These are phyloP conservation scores for Conops quadrifasciatus DNA, from an alignment of 2,888 invertebrate genomes.

Conservation along the genomic window DNA sequence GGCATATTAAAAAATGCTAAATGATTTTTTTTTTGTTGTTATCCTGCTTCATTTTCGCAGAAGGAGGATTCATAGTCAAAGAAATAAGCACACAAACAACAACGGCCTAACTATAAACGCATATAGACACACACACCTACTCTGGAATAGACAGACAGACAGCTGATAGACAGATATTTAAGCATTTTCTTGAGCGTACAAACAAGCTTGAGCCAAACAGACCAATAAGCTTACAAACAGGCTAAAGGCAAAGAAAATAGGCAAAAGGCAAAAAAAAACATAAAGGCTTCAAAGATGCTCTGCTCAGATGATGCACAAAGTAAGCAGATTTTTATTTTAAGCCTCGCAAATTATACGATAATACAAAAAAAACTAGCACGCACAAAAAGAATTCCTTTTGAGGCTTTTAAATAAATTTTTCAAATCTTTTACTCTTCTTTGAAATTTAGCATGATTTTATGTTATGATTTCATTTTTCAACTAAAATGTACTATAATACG, in stretches of 20 bases:
- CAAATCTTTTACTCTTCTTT: no score
- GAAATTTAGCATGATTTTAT: no score
- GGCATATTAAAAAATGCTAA: constrained; percentile 33
- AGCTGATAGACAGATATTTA: not conserved
- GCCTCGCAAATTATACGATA: no score
- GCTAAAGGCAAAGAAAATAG: not conserved
- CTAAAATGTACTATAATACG: no score
- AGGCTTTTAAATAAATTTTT: no score
- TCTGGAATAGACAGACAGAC: constrained; percentile 15
- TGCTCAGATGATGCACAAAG: no score
- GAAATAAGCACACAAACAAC: constrained; percentile 12
- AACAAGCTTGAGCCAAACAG: not conserved
- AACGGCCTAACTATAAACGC: constrained; percentile 1
- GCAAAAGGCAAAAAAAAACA: not conserved
- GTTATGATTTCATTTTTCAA: no score
- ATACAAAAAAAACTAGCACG: no score
- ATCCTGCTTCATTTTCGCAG: constrained; percentile 19
- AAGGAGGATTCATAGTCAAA: not conserved
- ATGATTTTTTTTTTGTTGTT: constrained; percentile 21
- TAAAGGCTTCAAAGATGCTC: not conserved
- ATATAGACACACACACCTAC: constrained; percentile 6
- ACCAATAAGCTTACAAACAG: not conserved
- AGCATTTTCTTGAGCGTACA: not conserved
- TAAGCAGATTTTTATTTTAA: no score
- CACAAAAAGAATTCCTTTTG: no score